These are phyloP conservation scores for Silvanus unidentatus DNA, from an alignment of 2,888 invertebrate species.

Conservation along the genomic window DNA sequence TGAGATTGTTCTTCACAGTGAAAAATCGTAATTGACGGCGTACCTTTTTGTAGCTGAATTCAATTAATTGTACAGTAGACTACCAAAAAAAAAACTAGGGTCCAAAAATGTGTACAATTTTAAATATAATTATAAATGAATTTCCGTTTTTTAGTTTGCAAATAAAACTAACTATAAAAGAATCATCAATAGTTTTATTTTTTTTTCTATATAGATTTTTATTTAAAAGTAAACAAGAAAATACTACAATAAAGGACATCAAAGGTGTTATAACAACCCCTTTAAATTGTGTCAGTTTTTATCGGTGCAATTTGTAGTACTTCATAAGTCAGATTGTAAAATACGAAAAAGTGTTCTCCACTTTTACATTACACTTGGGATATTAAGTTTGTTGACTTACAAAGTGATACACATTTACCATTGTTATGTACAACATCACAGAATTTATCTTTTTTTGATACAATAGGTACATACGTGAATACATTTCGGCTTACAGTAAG, in stretches of 20 bases:
- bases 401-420: no score
- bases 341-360: no score
- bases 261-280: conserved; percentile 32
- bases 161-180: no score
- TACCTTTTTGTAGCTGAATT: conserved; percentile 9
- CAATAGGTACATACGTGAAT: conserved; percentile 2
- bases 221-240: conserved; percentile 4
- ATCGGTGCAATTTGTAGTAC: no score
- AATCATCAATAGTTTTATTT: no score
- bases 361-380: no score
- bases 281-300: conserved; percentile 7
- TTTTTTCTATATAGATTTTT: background rate
- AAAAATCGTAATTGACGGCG: conserved; percentile 2
- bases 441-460: background rate
- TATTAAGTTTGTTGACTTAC: no score
- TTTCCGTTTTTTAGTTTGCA: no score
- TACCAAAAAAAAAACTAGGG: conserved; percentile 20
- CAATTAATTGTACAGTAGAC: conserved; percentile 11
- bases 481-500: conserved; percentile 2
- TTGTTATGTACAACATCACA: conserved; percentile 4
- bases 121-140: no score
- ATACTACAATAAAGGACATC: conserved; percentile 8
- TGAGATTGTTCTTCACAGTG: no score
- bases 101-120: conserved; percentile 25
- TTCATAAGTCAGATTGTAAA: no score